A percentile compares a stretch with the other conserved stretches of the same genome.
Conservation (phyloP, 2,888 invertebrate species). For the Pterobdella sp. region DNA sequence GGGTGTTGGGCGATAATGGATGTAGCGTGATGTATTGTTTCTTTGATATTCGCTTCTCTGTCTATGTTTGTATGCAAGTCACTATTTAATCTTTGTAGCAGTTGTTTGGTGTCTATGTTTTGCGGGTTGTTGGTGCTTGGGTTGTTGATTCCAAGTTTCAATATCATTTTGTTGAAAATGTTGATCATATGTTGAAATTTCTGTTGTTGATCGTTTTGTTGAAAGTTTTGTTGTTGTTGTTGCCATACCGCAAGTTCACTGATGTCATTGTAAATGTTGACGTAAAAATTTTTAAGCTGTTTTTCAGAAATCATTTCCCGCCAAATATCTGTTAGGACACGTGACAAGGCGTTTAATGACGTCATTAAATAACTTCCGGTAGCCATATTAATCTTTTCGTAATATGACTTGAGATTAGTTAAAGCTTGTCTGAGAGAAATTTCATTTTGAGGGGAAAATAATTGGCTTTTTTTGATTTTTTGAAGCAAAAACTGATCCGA, state of each 20-base stretch:
- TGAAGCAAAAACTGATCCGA: background rate
- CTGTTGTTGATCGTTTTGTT: background rate
- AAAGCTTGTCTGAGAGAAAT: background rate
- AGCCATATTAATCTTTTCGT: background rate
- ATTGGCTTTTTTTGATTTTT: background rate
- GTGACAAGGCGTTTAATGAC: background rate
- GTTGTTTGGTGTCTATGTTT: background rate
- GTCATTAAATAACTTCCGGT: background rate
- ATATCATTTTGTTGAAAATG: background rate
- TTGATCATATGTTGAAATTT: background rate
- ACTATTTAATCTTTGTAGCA: background rate
- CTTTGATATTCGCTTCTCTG: background rate
- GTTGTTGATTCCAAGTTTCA: background rate
- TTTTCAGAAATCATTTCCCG: background rate
- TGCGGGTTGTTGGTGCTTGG: background rate
- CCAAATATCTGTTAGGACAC: conserved; percentile 1
- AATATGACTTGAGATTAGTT: background rate
- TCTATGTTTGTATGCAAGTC: background rate
- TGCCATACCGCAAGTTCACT: background rate
- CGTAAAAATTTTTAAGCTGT: background rate
- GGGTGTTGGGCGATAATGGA: background rate
- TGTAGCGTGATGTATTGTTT: background rate
- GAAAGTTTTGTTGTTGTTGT: background rate
- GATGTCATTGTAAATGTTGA: conserved; percentile 6
- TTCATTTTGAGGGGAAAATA: background rate